Evolutionary conservation across 1,140 invertebrate species (phyloP).

Genomic region (Hormaphis cornu): DNA sequence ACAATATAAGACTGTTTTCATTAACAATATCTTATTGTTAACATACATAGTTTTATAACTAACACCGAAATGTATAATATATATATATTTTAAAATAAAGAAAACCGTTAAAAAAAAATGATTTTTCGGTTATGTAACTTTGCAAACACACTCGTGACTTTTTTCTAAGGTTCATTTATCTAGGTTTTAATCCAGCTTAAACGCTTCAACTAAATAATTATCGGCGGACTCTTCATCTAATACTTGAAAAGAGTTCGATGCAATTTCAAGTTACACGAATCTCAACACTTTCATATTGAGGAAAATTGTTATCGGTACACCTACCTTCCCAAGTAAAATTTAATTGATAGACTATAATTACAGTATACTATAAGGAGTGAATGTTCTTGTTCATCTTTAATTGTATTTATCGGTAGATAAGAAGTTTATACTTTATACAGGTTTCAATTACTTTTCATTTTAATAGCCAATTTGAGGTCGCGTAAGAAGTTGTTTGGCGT

Average conservation of each 20-base stretch:
- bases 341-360: too few species aligned
- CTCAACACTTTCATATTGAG: neutral
- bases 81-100: neutral
- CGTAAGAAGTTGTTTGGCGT: too few species aligned
- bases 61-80: neutral
- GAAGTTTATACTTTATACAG: too few species aligned
- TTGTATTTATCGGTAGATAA: too few species aligned
- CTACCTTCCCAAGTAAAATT: too few species aligned
- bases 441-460: too few species aligned
- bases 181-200: neutral
- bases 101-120: neutral
- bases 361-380: too few species aligned
- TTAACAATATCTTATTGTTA: too few species aligned
- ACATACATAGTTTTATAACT: too few species aligned
- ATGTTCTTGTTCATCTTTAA: too few species aligned
- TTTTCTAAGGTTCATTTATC: neutral
- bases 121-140: neutral
- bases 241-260: neutral
- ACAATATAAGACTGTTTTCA: neutral
- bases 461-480: too few species aligned
- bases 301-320: too few species aligned
- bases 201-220: neutral
- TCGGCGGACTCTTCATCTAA: neutral
- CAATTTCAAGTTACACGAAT: slow-evolving; percentile 2
- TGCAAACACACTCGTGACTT: neutral